phyloP scores from a whole-genome alignment of 2,797 vertebrate genomes.

The Poecilia wingei region DNA sequence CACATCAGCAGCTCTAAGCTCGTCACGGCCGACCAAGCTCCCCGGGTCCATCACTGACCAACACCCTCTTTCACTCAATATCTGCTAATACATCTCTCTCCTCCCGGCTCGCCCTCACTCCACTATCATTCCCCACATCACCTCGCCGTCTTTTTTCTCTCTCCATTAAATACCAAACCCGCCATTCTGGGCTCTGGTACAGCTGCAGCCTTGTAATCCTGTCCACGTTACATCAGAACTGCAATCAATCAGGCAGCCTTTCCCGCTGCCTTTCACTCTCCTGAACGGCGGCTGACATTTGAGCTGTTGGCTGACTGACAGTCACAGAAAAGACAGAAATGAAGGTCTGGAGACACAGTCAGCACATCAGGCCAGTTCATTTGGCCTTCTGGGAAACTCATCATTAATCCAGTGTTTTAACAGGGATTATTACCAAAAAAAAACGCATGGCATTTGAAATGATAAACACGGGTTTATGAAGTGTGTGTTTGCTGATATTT shows the following conservation, averaged over 20 bases:
- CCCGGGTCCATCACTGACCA: constrained; percentile 59
- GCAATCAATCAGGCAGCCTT: constrained; percentile 71
- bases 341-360: constrained; percentile 20
- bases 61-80: constrained; percentile 3
- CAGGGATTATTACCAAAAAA: background rate
- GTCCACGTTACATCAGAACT: constrained; percentile 61
- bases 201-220: constrained; percentile 51
- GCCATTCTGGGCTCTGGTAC: constrained; percentile 50
- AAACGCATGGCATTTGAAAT: background rate
- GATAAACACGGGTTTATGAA: background rate
- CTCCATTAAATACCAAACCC: constrained; percentile 45
- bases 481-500: background rate
- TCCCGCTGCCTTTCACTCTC: constrained; percentile 47
- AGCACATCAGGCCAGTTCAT: constrained; percentile 16
- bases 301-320: constrained; percentile 46
- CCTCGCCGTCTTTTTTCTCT: constrained; percentile 18
- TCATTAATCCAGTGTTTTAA: constrained; percentile 8
- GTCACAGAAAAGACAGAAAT: constrained; percentile 20
- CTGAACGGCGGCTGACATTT: constrained; percentile 33
- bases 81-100: constrained; percentile 9
- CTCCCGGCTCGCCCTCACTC: constrained; percentile 17
- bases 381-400: constrained; percentile 3
- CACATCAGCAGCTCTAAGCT: constrained; percentile 44
- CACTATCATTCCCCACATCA: constrained; percentile 34
- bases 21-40: constrained; percentile 61